Evolutionary conservation across 1,140 invertebrate genomes (phyloP).

Genomic region (Drosophila subobscura): DNA sequence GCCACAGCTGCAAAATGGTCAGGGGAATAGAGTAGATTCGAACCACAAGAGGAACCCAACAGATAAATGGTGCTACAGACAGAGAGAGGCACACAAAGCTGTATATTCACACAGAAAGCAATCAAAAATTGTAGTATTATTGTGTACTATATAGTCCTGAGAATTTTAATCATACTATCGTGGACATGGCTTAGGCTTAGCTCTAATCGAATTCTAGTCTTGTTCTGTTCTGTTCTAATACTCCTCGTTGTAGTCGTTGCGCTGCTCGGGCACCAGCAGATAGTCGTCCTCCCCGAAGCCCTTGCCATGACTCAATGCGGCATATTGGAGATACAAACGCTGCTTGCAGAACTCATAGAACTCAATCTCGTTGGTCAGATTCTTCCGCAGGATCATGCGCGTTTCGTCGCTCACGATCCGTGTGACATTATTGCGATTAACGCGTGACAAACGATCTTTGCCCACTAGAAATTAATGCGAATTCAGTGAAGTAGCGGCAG

Average conservation of each 20-base stretch:
- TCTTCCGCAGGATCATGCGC: conserved; percentile 63
- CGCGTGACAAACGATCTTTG: conserved; percentile 58
- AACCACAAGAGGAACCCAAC: background rate
- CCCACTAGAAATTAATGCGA: conserved; percentile 63
- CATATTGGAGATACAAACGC: conserved; percentile 77
- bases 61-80: conserved; percentile 31
- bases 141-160: conserved; percentile 20
- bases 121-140: background rate
- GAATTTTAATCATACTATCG: conserved; percentile 10
- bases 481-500: background rate
- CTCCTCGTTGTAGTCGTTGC: conserved; percentile 44
- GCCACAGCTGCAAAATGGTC: conserved; percentile 51
- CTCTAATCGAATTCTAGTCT: background rate
- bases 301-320: conserved; percentile 60
- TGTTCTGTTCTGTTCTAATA: conserved; percentile 37
- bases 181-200: conserved; percentile 17
- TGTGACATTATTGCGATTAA: conserved; percentile 75
- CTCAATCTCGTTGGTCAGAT: conserved; percentile 78
- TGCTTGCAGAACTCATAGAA: conserved; percentile 83
- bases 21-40: conserved; percentile 87
- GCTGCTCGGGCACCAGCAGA: conserved; percentile 62
- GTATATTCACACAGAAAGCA: conserved; percentile 11
- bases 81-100: conserved; percentile 25
- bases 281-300: conserved; percentile 70
- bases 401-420: conserved; percentile 71